A percentile compares a stretch with the other conserved stretches of the same genome.
Conservation (phyloP, 2,797 vertebrate genomes). For the Enteromius fasciolatus region DNA sequence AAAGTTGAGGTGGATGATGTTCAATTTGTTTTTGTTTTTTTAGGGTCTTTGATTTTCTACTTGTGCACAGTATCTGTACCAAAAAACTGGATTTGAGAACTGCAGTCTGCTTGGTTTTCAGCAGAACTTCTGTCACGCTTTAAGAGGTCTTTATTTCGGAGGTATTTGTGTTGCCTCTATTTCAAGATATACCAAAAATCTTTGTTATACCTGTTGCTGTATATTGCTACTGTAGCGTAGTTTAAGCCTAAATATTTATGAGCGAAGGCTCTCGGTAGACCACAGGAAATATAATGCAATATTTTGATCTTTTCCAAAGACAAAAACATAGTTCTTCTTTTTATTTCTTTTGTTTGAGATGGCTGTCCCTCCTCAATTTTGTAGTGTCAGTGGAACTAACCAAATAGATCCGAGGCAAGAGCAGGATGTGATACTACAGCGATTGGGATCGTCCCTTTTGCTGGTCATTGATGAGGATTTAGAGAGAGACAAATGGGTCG, state of each 20-base stretch:
- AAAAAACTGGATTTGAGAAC: conserved; percentile 82
- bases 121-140: conserved; percentile 69
- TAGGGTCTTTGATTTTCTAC: conserved; percentile 75
- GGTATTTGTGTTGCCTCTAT: conserved; percentile 73
- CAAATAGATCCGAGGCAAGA: conserved; percentile 65
- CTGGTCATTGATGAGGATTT: conserved; percentile 40
- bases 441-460: conserved; percentile 18
- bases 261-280: conserved; percentile 78
- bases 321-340: conserved; percentile 58
- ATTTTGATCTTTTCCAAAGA: conserved; percentile 87
- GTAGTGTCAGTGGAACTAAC: conserved; percentile 77
- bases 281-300: conserved; percentile 85
- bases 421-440: conserved; percentile 50
- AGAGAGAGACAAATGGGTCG: conserved; percentile 34
- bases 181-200: conserved; percentile 89
- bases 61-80: conserved; percentile 89
- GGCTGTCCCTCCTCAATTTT: conserved; percentile 67
- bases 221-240: conserved; percentile 82
- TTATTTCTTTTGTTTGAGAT: conserved; percentile 59
- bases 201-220: conserved; percentile 82
- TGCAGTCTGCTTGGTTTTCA: conserved; percentile 79
- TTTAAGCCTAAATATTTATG: conserved; percentile 83
- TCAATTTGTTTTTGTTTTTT: conserved; percentile 66
- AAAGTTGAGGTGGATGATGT: conserved; percentile 35
- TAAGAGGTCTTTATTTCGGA: conserved; percentile 68